A percentile compares a stretch with the other conserved stretches of the same genome.
Evolutionary conservation across 1,140 invertebrate species (phyloP).

Genomic region (Epicauta chinensis): DNA sequence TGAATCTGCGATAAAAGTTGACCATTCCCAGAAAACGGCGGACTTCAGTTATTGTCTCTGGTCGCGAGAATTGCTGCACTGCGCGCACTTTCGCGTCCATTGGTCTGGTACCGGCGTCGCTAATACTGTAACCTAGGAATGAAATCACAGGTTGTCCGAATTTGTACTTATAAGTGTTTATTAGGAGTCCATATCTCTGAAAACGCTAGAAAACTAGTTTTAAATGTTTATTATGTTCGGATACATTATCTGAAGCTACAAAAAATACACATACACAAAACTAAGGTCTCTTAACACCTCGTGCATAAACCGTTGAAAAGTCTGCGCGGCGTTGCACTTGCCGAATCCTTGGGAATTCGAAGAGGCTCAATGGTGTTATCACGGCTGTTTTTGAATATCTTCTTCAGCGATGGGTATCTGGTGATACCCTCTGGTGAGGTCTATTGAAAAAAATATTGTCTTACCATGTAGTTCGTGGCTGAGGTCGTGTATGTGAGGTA

Average conservation of each 20-base stretch:
- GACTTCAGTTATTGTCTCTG: slow-evolving; percentile 22
- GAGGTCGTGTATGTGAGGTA: slow-evolving; percentile 36
- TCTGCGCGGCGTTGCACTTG: slow-evolving; percentile 37
- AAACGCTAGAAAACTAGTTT: background rate
- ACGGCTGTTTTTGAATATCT: slow-evolving; percentile 39
- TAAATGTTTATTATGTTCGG: slow-evolving; percentile 16
- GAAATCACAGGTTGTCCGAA: slow-evolving; percentile 27
- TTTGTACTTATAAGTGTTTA: slow-evolving; percentile 24
- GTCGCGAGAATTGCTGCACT: slow-evolving; percentile 22
- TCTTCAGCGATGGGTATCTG: slow-evolving; percentile 25
- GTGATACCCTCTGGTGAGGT: no score
- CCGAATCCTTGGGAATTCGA: slow-evolving; percentile 34
- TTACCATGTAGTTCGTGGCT: slow-evolving; percentile 31
- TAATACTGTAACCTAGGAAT: slow-evolving; percentile 34
- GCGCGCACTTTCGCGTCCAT: slow-evolving; percentile 18
- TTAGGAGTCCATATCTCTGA: background rate
- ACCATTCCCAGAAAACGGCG: slow-evolving; percentile 38
- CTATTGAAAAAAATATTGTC: no score
- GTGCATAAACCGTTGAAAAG: slow-evolving; percentile 49
- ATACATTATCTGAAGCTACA: slow-evolving; percentile 31
- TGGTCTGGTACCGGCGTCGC: slow-evolving; percentile 26
- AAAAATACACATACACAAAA: slow-evolving; percentile 37
- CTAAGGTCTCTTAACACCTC: slow-evolving; percentile 37
- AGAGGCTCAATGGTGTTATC: slow-evolving; percentile 39
- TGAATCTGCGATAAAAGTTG: slow-evolving; percentile 36